Percentiles rank a stretch among this genome's conserved stretches.
phyloP scores from a whole-genome alignment of 2,888 invertebrate species.

The Yponomeuta plumbellus region DNA sequence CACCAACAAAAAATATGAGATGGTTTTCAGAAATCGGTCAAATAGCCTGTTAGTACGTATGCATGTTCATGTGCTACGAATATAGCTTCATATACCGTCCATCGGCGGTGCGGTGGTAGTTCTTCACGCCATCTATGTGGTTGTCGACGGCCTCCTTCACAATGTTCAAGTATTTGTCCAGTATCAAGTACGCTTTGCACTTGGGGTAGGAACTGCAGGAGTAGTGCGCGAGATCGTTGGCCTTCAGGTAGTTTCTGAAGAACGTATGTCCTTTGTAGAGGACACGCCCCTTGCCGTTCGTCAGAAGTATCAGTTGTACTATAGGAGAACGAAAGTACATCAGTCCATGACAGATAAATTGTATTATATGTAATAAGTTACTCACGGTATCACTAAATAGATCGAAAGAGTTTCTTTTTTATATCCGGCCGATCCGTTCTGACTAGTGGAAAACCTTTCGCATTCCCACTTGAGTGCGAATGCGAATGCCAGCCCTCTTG shows the following conservation, averaged over 20 bases:
- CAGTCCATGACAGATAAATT: too few species aligned
- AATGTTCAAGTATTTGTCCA: constrained; percentile 22
- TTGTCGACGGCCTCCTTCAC: neutral
- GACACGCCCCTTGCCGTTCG: constrained; percentile 18
- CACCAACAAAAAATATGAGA: too few species aligned
- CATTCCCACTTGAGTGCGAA: too few species aligned
- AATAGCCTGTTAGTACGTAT: too few species aligned
- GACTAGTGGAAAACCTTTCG: too few species aligned
- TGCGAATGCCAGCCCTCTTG: too few species aligned
- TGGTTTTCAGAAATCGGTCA: too few species aligned
- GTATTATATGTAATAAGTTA: too few species aligned
- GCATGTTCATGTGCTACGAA: neutral
- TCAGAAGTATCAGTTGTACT: constrained; percentile 19
- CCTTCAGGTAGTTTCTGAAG: constrained; percentile 26
- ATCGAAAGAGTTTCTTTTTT: too few species aligned
- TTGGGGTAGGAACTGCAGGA: constrained; percentile 33
- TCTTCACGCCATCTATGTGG: constrained; percentile 7
- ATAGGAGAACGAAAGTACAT: neutral
- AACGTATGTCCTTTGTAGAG: constrained; percentile 23
- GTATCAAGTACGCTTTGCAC: constrained; percentile 31
- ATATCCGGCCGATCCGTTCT: too few species aligned
- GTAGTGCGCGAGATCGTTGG: constrained; percentile 27
- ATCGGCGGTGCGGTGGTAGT: neutral
- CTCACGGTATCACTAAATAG: too few species aligned
- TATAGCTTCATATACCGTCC: neutral